Evolutionary conservation across 2,888 invertebrate species (phyloP), one percentile per base, ranked within the genome.

Genomic region (Isoperla grammatica): DNA sequence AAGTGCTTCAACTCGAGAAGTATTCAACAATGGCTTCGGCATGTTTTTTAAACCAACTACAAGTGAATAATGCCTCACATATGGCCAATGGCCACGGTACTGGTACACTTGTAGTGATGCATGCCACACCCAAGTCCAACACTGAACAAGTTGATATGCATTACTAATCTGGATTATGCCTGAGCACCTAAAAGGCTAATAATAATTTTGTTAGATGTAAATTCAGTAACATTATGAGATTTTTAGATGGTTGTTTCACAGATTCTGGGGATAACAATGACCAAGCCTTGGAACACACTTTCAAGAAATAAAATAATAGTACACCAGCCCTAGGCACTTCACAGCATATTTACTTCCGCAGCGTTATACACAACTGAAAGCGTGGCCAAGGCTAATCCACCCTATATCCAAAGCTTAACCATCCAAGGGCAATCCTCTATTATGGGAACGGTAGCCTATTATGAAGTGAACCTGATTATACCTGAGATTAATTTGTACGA

Each of bases 401-500:
- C 29, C 8, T 29, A 29, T 29, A 29, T 8, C 29, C 29, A 29
- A 6, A 29, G 29, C 29, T 29, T 4, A 56, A n/a, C 19, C 43
- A 15, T 19, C 43, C n/a, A n/a, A 42, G 19, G 35, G 57, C 39
- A 48, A 45, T 57, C 45, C 29, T 57, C 20, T 29, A 13, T 39
- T 40, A 20, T n/a, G 43, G 11, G 48, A 29, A 56, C n/a, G 42
- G 54, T 22, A 54, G 54, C 23, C 37, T 45, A 43, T 59, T 49
- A 29, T 40, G 53, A 45, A 29, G 37, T n/a, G 43, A 42, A 54
- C 53, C 45, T 45, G 42, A 58, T 59, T 45, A 59, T 59, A 59
- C 59, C 59, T 59, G 59, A 59, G 59, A 59, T 45, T 42, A 50
- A 59, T 59, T 59, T 59, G 59, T 59, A 59, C 59, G 37, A 58